phyloP scores from a whole-genome alignment of 2,113 vertebrate genomes.

The Engraulis encrasicolus region DNA sequence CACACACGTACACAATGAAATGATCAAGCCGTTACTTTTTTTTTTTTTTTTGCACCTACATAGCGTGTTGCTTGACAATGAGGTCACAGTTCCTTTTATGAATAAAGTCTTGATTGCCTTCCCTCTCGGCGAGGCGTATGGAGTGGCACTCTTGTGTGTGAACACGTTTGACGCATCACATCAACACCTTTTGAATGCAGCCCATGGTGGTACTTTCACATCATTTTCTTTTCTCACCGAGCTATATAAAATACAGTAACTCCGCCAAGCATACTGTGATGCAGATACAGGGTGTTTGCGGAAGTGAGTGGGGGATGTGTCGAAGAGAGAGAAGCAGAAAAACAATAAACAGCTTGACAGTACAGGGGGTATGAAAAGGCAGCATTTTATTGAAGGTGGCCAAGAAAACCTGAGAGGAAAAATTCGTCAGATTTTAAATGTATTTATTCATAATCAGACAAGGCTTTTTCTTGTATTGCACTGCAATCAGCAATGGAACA shows the following conservation, averaged over 20 bases:
- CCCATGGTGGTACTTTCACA: neutral
- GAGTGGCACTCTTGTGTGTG: neutral
- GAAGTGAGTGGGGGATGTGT: neutral
- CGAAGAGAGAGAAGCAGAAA: neutral
- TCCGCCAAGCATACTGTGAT: no score
- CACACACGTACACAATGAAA: neutral
- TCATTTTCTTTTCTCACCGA: no score
- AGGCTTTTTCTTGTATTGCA: slow-evolving; percentile 42
- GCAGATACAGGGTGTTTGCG: no score
- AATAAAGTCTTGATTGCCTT: neutral
- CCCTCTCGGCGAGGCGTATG: neutral
- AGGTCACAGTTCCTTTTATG: neutral
- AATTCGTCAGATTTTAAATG: neutral
- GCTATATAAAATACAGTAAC: no score
- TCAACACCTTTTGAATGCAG: neutral
- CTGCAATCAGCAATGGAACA: slow-evolving; percentile 19
- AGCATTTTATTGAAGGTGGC: slow-evolving; percentile 7
- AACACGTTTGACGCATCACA: neutral
- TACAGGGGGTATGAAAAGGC: neutral
- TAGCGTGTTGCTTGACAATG: neutral
- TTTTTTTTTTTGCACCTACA: neutral
- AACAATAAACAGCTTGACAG: neutral
- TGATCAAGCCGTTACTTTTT: neutral
- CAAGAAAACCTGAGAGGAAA: neutral
- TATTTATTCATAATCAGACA: slow-evolving; percentile 28